phyloP scores from a whole-genome alignment of 2,888 invertebrate species.

The Galerucella calmariensis region DNA sequence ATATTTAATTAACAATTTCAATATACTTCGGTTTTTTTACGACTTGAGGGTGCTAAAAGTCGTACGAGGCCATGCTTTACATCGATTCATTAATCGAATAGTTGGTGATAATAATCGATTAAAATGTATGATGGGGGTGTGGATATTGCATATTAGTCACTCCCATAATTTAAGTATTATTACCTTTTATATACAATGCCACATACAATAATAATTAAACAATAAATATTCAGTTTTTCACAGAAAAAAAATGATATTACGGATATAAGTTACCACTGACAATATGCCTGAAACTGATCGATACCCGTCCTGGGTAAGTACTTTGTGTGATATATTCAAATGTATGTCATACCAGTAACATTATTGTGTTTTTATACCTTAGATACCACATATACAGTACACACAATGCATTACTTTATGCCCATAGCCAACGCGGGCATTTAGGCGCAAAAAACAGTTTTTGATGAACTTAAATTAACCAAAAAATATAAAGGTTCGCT shows the following conservation, averaged over 20 bases:
- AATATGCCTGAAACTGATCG: constrained; percentile 46
- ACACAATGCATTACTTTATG: no score
- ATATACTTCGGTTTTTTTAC: no score
- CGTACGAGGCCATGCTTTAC: background rate
- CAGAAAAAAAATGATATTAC: constrained; percentile 5
- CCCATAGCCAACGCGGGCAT: no score
- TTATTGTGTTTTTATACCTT: no score
- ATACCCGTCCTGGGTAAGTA: constrained; percentile 53
- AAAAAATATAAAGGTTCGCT: no score
- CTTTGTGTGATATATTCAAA: background rate
- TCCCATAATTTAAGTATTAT: background rate
- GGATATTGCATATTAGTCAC: background rate
- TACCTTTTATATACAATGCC: background rate
- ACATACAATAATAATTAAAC: background rate
- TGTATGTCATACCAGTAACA: background rate
- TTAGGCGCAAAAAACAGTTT: no score
- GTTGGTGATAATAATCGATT: background rate
- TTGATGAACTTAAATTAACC: no score
- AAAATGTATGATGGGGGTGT: background rate
- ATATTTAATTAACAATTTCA: no score
- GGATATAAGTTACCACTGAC: constrained; percentile 10
- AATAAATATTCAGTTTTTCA: background rate
- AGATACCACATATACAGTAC: no score
- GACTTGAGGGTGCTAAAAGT: background rate
- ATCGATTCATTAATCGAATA: background rate